A percentile compares a stretch with the other conserved stretches of the same genome.
Conservation (phyloP, 2,888 invertebrate genomes). For the Rhagophthalmus giganteus region DNA sequence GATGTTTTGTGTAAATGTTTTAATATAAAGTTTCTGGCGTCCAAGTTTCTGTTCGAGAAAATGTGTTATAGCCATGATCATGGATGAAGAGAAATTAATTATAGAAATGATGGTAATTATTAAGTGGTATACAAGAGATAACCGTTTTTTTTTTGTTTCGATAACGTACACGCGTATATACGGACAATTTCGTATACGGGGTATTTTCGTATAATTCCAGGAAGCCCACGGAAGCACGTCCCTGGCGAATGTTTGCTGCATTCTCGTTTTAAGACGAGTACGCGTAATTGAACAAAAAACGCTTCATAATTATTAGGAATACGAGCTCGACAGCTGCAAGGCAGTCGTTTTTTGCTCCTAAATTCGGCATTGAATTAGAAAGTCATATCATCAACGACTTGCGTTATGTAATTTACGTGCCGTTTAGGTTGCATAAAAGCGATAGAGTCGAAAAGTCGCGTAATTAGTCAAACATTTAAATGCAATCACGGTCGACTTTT, state of each 20-base stretch:
- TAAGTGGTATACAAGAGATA: neutral
- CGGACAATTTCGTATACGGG: neutral
- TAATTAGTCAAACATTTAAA: too few relatives aligned
- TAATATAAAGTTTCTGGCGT: neutral
- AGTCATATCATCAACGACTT: neutral
- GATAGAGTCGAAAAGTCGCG: too few relatives aligned
- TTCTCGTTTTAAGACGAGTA: too few relatives aligned
- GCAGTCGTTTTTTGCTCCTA: neutral
- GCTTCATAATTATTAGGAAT: too few relatives aligned
- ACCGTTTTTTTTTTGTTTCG: neutral
- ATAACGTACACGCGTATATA: neutral
- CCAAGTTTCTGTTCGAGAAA: too few relatives aligned
- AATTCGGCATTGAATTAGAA: neutral
- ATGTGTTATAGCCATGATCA: constrained; percentile 17
- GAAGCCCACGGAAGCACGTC: too few relatives aligned
- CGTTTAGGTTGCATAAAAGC: too few relatives aligned
- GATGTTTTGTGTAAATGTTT: constrained; percentile 8
- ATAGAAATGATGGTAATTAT: constrained; percentile 26
- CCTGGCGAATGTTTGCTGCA: too few relatives aligned
- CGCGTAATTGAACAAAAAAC: too few relatives aligned
- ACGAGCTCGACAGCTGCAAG: too few relatives aligned
- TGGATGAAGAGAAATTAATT: constrained; percentile 22
- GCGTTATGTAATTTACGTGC: too few relatives aligned
- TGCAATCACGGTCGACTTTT: too few relatives aligned
- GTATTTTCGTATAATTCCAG: neutral